Evolutionary conservation across 2,888 invertebrate species (phyloP).

Genomic region (Eledone cirrhosa): DNA sequence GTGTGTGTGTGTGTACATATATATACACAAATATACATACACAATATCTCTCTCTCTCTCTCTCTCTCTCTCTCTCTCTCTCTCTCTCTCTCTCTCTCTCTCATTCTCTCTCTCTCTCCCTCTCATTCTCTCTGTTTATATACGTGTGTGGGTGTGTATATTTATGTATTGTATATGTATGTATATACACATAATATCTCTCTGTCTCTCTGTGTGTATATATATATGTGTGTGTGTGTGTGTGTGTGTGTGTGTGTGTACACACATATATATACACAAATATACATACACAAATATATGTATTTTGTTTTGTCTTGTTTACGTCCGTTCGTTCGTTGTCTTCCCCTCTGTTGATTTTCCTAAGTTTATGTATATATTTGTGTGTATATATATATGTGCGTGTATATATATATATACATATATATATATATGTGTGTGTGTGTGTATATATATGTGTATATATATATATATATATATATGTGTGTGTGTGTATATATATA

Average conservation of each 20-base stretch:
- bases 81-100: constrained; percentile 15
- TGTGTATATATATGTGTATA: not conserved
- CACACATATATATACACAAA: no score
- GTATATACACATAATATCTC: no score
- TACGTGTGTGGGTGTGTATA: no score
- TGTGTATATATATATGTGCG: no score
- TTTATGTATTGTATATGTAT: no score
- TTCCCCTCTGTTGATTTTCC: no score
- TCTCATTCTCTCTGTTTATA: constrained; percentile 4
- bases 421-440: not conserved
- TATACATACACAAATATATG: no score
- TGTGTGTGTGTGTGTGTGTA: no score
- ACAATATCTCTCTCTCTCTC: constrained; percentile 26
- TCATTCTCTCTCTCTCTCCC: constrained; percentile 29
- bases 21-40: not conserved
- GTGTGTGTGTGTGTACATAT: no score
- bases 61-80: constrained; percentile 28
- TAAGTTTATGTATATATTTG: no score
- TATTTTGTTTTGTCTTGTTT: not conserved
- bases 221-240: no score
- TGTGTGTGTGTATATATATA: not conserved
- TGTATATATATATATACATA: not conserved
- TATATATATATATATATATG: not conserved
- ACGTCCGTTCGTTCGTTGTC: not conserved
- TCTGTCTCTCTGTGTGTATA: no score